These are phyloP conservation scores for Oxyura jamaicensis DNA, from an alignment of 2,113 vertebrate species.

Conservation along the genomic window DNA sequence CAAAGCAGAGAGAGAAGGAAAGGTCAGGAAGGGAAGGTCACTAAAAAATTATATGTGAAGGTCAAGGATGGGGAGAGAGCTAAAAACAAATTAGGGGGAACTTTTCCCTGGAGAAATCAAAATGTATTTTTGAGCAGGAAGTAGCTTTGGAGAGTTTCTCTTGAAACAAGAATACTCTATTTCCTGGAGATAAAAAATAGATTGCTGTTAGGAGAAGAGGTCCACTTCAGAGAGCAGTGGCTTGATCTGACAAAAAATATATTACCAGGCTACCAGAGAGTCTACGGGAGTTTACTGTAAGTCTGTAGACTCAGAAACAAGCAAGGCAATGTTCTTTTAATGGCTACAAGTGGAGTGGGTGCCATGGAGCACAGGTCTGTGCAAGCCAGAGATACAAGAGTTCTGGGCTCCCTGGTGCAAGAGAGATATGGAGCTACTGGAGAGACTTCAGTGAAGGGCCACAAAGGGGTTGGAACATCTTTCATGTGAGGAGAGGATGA, in stretches of 20 bases:
- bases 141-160: conserved; percentile 56
- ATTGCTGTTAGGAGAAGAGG: background rate
- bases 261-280: background rate
- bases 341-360: background rate
- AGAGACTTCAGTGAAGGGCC: background rate
- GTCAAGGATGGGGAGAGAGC: conserved; percentile 50
- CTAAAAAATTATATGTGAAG: background rate
- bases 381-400: background rate
- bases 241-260: background rate
- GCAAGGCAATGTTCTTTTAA: background rate
- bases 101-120: conserved; percentile 49
- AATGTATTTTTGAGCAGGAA: conserved; percentile 59
- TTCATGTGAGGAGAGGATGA: background rate
- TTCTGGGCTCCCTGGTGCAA: background rate
- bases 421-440: background rate
- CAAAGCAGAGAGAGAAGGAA: background rate
- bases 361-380: accelerated
- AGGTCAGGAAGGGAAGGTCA: background rate
- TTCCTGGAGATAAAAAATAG: conserved; percentile 59
- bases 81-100: conserved; percentile 39
- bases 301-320: background rate
- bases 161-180: conserved; percentile 42
- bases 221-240: background rate
- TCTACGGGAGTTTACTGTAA: background rate
- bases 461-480: background rate